Evolutionary conservation across 1,140 invertebrate genomes (phyloP).

Genomic region (Ceratoteleas bidentatus): DNA sequence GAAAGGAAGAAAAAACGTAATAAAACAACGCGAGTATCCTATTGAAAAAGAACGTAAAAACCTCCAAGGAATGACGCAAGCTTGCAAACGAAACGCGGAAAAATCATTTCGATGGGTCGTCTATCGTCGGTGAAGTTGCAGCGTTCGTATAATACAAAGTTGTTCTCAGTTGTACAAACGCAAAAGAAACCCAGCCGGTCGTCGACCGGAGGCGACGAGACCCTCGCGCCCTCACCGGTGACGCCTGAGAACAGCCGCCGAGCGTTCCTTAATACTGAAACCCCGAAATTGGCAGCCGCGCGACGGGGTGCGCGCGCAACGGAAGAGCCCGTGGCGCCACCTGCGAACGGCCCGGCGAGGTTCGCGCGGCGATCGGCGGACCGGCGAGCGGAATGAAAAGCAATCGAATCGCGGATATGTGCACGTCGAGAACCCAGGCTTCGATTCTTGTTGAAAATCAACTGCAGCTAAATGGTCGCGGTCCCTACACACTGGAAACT

Average conservation of each 20-base stretch:
- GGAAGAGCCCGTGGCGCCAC: constrained; percentile 17
- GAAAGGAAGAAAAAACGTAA: too few species aligned
- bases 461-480: constrained; percentile 23
- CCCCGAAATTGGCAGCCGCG: constrained; percentile 33
- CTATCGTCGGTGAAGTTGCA: constrained; percentile 33
- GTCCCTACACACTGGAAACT: constrained; percentile 51
- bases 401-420: constrained; percentile 50
- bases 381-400: constrained; percentile 28
- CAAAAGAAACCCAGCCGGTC: constrained; percentile 33
- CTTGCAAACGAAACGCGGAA: constrained; percentile 47
- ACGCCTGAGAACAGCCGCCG: constrained; percentile 17
- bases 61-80: constrained; percentile 59
- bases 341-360: constrained; percentile 31
- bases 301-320: constrained; percentile 3
- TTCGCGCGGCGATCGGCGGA: constrained; percentile 18
- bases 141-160: constrained; percentile 28
- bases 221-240: neutral
- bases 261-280: constrained; percentile 43
- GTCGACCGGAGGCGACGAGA: constrained; percentile 17
- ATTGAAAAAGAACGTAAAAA: constrained; percentile 49
- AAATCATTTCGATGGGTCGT: constrained; percentile 30
- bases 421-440: constrained; percentile 35
- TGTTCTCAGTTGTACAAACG: constrained; percentile 41
- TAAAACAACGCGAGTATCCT: constrained; percentile 48
- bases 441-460: constrained; percentile 25